These are phyloP conservation scores for Ceyx cyanopectus DNA, from an alignment of 2,113 vertebrate genomes.

Conservation along the genomic window DNA sequence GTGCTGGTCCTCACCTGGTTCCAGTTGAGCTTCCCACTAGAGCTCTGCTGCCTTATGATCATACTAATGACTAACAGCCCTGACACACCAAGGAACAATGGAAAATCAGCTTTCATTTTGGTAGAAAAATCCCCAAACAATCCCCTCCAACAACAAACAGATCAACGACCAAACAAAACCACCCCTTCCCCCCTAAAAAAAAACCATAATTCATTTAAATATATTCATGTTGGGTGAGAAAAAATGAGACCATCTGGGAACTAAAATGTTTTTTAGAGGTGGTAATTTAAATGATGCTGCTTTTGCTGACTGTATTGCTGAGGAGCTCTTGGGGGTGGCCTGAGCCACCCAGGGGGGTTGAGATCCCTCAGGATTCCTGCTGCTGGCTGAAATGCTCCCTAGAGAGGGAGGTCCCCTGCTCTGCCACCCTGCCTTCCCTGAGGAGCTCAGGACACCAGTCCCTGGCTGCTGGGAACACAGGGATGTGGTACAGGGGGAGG, in stretches of 20 bases:
- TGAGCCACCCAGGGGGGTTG: neutral
- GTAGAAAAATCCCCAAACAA: neutral
- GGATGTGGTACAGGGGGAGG: neutral
- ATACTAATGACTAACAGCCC: neutral
- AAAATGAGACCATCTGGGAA: neutral
- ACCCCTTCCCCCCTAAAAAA: rapidly evolving
- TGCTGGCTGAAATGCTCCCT: neutral
- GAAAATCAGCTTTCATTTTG: neutral
- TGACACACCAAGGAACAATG: neutral
- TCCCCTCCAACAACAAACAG: neutral
- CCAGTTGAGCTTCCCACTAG: neutral
- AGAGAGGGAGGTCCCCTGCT: too few relatives aligned
- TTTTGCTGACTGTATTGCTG: neutral
- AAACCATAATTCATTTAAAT: neutral
- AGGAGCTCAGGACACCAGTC: too few relatives aligned
- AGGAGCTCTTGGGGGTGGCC: neutral
- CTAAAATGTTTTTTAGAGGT: rapidly evolving
- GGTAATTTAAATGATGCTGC: neutral
- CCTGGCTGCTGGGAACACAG: neutral
- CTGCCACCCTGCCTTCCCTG: too few relatives aligned
- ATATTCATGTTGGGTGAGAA: neutral
- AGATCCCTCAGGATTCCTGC: neutral
- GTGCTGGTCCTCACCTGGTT: neutral
- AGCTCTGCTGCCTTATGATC: neutral
- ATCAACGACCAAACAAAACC: neutral